phyloP scores from a whole-genome alignment of 2,113 vertebrate genomes.

The Atractosteus spatula region DNA sequence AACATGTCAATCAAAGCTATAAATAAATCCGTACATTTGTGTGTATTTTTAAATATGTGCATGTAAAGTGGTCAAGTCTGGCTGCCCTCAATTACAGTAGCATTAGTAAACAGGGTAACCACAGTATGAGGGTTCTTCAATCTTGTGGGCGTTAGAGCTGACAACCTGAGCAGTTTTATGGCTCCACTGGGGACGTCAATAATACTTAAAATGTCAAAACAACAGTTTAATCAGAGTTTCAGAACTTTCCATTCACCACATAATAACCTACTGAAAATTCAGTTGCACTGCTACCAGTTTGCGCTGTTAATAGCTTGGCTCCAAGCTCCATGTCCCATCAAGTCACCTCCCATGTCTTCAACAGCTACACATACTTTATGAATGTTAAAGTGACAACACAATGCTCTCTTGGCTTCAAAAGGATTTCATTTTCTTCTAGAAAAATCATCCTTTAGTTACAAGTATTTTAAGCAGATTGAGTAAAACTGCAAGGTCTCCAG shows the following conservation, averaged over 20 bases:
- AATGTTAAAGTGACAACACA: too few relatives aligned
- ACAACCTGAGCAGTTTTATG: neutral
- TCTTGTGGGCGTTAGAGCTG: neutral
- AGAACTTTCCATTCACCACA: neutral
- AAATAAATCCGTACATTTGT: neutral
- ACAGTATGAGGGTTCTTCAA: constrained; percentile 9
- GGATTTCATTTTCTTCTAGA: too few relatives aligned
- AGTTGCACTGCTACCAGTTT: neutral
- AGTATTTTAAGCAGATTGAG: too few relatives aligned
- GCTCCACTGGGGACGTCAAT: constrained; percentile 13
- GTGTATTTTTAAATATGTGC: neutral
- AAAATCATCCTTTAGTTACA: too few relatives aligned
- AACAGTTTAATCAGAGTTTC: neutral
- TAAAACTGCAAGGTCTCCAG: too few relatives aligned
- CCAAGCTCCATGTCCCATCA: neutral
- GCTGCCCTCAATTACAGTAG: neutral
- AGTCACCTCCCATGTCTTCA: too few relatives aligned
- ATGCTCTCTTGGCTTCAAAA: too few relatives aligned
- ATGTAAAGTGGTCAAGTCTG: constrained; percentile 6
- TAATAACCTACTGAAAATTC: neutral
- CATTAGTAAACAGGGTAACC: constrained; percentile 6
- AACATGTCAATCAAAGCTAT: neutral
- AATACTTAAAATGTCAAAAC: constrained; percentile 13
- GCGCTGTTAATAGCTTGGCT: neutral
- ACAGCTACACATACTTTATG: too few relatives aligned